These are phyloP conservation scores for Perca fluviatilis DNA, from an alignment of 2,113 vertebrate species.

Conservation along the genomic window DNA sequence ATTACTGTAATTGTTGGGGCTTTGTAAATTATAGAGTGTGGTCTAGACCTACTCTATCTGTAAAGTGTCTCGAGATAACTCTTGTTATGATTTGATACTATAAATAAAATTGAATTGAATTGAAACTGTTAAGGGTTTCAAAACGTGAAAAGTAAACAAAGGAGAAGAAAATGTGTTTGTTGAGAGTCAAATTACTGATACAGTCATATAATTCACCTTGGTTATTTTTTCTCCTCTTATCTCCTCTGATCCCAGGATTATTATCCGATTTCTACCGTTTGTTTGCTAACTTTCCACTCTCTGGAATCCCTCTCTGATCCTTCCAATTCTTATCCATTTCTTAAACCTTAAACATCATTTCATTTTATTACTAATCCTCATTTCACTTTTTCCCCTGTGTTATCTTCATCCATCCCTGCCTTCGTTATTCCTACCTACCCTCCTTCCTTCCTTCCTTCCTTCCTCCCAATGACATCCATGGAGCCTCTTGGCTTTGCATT, in stretches of 20 bases:
- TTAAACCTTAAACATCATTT: conserved; percentile 15
- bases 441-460: conserved; percentile 2
- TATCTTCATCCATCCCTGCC: conserved; percentile 31
- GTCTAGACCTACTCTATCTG: too few relatives aligned
- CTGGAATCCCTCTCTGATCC: neutral
- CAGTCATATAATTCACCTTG: conserved; percentile 4
- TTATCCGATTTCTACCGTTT: conserved; percentile 26
- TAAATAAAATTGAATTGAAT: too few relatives aligned
- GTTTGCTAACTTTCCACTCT: conserved; percentile 19
- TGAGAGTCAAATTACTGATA: neutral
- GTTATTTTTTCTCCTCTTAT: conserved; percentile 11
- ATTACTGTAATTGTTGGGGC: too few relatives aligned
- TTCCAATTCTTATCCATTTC: neutral
- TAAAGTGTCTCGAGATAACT: too few relatives aligned
- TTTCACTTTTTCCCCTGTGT: conserved; percentile 8
- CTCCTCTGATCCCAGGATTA: neutral
- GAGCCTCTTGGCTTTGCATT: conserved; percentile 61
- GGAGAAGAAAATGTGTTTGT: neutral
- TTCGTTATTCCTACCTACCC: conserved; percentile 18
- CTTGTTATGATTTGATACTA: too few relatives aligned
- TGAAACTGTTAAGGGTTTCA: neutral
- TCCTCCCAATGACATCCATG: conserved; percentile 33
- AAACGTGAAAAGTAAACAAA: neutral
- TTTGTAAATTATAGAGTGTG: too few relatives aligned
- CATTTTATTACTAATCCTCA: conserved; percentile 24